Evolutionary conservation across 1,140 invertebrate genomes (phyloP).

Genomic region (Drosophila fuyamai): DNA sequence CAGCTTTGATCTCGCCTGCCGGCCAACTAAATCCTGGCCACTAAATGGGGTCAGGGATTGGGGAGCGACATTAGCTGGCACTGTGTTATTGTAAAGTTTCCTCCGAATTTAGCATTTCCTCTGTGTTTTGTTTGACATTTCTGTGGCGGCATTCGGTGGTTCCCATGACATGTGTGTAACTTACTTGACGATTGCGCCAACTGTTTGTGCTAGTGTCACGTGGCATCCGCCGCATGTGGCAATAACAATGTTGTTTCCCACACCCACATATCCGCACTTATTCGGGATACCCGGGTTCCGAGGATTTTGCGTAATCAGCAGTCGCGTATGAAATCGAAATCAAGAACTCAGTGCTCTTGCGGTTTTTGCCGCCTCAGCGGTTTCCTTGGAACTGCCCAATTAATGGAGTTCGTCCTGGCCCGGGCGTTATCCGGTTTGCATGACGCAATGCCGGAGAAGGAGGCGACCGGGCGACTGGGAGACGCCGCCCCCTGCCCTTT

Average conservation of each 20-base stretch:
- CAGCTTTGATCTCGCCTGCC: conserved; percentile 35
- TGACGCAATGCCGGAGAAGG: conserved; percentile 62
- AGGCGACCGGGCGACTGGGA: conserved; percentile 53
- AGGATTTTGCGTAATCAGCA: conserved; percentile 74
- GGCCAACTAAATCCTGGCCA: conserved; percentile 26
- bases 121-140: conserved; percentile 64
- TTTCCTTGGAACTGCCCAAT: conserved; percentile 58
- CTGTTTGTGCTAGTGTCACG: conserved; percentile 76
- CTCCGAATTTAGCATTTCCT: conserved; percentile 61
- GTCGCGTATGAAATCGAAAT: conserved; percentile 56
- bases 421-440: conserved; percentile 56
- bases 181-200: conserved; percentile 52
- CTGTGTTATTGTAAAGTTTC: conserved; percentile 48
- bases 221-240: conserved; percentile 76
- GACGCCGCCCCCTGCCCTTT: conserved; percentile 24
- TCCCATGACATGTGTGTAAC: conserved; percentile 55
- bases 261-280: background rate
- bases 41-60: conserved; percentile 26
- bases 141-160: conserved; percentile 38
- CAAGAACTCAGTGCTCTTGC: conserved; percentile 39
- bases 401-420: conserved; percentile 47
- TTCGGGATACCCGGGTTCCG: conserved; percentile 1
- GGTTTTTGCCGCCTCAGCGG: conserved; percentile 62
- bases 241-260: conserved; percentile 38
- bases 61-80: background rate